Base-by-base conservation (phyloP, 2,113 vertebrate species). In the Poicephalus meyeri region DNA sequence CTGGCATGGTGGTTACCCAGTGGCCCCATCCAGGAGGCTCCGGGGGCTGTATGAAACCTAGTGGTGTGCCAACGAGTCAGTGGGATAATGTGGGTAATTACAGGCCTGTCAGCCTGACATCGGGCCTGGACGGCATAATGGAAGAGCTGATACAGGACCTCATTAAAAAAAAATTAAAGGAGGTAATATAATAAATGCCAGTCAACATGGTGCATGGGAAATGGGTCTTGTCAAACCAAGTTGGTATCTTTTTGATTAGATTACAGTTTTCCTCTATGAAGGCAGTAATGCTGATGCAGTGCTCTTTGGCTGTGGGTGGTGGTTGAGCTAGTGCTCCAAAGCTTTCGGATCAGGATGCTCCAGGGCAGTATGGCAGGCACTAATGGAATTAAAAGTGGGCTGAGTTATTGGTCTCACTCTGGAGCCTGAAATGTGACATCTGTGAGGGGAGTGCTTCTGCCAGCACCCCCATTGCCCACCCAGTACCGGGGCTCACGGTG, bases 211-310 rank as follows among this genome's bases (percentile, higher is more conserved):
- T 17, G 31, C 17, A 4, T 41, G 84, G 66, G 49, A 56, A 80
- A 14, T 16, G 16, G 77, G 18, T 52, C 73, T 24, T 5, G 33
- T 65, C 77, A 61, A n/a, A 4, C 24, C 1, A 23, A 24, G 69
- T 2, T 20, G 87, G 5, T 61, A 9, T 29, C 29, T 8, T 13
- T 28, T 13, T 13, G 65, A 20, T 61, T 44, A 4, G 16, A 16
- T 24, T 18, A 39, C 31, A 4, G 6, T 79, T 50, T 63, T 21
- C 21, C 35, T 44, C 28, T 61, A 6, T 23, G 6, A 31, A 64
- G 65, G 89, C 5, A 1, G 6, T 4, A 0, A 26, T 0, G 69
- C 24, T 63, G 83, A 3, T 1, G 70, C 7, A 35, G 55, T 0
- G 5, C 33, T 21, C 24, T 20, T 50, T 0, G 4, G 56, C 52